Evolutionary conservation across 2,113 vertebrate species (phyloP).

Genomic region (Leuciscus idus): DNA sequence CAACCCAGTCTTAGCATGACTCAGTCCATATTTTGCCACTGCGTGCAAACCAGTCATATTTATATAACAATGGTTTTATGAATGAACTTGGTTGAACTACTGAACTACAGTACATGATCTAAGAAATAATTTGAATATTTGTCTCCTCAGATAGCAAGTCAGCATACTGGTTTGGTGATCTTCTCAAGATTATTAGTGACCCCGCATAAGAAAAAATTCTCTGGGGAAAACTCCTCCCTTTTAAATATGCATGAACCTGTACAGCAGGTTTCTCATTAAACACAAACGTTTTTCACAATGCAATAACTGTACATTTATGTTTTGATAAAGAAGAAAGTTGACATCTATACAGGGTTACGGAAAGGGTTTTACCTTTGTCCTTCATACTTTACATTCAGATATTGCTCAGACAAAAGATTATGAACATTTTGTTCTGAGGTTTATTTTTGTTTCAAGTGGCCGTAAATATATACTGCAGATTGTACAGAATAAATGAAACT

Average conservation of each 20-base stretch:
- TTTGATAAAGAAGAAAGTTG: neutral
- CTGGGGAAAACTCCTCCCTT: neutral
- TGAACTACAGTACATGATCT: neutral
- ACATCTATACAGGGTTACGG: neutral
- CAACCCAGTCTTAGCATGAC: neutral
- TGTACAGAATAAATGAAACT: neutral
- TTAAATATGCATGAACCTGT: neutral
- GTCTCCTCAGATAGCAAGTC: neutral
- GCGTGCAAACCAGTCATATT: constrained; percentile 16
- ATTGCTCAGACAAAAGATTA: neutral
- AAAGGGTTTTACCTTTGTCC: neutral
- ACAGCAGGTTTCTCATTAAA: neutral
- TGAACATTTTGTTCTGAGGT: neutral
- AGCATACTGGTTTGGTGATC: constrained; percentile 8
- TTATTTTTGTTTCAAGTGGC: neutral
- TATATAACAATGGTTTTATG: neutral
- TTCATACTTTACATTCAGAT: neutral
- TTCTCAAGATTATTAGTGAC: neutral
- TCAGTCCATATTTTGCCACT: neutral
- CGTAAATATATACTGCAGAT: neutral
- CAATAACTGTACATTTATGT: neutral
- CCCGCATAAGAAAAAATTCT: neutral
- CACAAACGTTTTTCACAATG: neutral
- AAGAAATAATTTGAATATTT: neutral
- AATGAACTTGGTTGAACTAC: neutral